Conservation (phyloP, 2,113 vertebrate genomes). For the Rhynchomys soricoides region DNA sequence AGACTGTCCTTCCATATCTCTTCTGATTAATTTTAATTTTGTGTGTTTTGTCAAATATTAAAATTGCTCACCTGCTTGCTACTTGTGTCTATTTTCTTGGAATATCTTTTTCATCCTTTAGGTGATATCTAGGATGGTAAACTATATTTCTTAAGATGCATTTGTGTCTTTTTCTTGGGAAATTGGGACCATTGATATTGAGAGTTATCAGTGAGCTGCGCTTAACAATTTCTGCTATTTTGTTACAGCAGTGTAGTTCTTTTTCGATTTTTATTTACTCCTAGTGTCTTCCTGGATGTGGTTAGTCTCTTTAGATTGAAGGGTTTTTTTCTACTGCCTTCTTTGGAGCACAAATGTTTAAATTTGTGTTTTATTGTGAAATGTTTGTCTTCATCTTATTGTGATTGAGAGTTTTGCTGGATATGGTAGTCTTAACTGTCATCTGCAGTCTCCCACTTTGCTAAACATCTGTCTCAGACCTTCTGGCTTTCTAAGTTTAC, state of each 20-base stretch:
- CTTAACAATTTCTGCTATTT: neutral
- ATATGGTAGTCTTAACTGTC: neutral
- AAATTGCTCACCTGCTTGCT: neutral
- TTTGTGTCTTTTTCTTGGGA: neutral
- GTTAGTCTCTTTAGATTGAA: neutral
- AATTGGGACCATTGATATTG: neutral
- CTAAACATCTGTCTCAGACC: neutral
- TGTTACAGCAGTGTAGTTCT: neutral
- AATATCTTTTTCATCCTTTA: neutral
- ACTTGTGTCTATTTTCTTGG: neutral
- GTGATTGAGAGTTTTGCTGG: neutral
- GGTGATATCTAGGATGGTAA: neutral
- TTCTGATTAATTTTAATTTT: neutral
- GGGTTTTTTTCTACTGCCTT: neutral
- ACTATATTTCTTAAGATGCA: neutral
- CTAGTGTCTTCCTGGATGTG: neutral
- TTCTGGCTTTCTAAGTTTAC: neutral
- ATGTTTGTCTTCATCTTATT: too few relatives aligned
- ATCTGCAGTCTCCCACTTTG: neutral
- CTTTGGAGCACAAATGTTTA: neutral
- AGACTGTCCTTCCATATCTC: neutral
- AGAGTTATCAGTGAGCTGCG: neutral
- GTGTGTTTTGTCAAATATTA: neutral
- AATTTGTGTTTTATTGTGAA: neutral
- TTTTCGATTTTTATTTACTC: neutral